Evolutionary conservation across 2,888 invertebrate genomes (phyloP).

Genomic region (Drosophila picticornis): DNA sequence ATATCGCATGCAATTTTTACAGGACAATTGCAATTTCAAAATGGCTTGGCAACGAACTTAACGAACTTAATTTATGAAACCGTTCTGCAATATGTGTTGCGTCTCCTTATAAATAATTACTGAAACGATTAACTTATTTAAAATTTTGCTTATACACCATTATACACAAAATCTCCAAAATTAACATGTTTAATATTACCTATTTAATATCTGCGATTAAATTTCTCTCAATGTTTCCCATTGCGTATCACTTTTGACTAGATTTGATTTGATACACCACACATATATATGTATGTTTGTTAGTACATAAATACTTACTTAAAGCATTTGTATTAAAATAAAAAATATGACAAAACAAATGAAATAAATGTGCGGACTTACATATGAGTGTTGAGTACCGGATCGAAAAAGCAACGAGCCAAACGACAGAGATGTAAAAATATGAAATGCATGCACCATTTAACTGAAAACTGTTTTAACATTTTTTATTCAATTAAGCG

Average conservation of each 20-base stretch:
- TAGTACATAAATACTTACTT: not conserved
- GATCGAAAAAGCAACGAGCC: not conserved
- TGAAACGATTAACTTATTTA: not conserved
- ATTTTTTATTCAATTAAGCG: constrained; percentile 8
- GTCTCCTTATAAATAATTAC: not conserved
- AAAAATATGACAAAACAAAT: not conserved
- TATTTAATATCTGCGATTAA: not conserved
- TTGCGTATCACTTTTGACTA: not conserved
- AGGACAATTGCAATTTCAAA: not conserved
- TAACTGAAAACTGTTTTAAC: not conserved
- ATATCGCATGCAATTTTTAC: not conserved
- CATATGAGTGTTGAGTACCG: not conserved
- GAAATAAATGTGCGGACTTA: not conserved
- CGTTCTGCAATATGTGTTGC: not conserved
- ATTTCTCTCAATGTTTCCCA: not conserved
- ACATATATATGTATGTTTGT: not conserved
- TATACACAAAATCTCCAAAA: not conserved
- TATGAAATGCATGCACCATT: not conserved
- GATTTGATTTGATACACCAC: not conserved
- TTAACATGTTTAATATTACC: not conserved
- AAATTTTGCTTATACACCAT: not conserved
- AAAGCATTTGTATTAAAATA: not conserved
- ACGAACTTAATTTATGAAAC: not conserved
- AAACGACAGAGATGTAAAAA: not conserved
- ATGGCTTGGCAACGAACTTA: not conserved